Base-by-base conservation (phyloP, 2,888 invertebrate species). In the Chorisops tibialis region DNA sequence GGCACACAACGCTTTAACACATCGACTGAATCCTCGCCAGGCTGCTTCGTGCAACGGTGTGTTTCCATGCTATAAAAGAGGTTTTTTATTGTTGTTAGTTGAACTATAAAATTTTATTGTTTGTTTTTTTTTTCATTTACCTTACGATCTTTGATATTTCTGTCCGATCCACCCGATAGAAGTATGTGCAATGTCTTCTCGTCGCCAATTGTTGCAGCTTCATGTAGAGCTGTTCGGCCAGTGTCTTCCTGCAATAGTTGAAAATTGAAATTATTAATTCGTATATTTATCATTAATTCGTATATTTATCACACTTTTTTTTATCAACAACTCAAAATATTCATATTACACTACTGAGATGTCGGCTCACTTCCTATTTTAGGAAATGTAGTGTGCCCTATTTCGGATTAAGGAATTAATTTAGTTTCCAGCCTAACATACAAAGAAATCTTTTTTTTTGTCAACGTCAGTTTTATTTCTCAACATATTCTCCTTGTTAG, bases 31-130 rank as follows among this genome's bases (percentile, higher is more conserved):
- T 7, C 96, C 96, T 73, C 95, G 91, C 92, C 95, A 96, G 3
- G 96, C 88, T 11, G 96, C 93, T 77, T 96, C 96, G 79, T 97
- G 97, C 12, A 94, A 80, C 0, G 96, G 89, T 9, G 93, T 91
- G 81, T 97, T 96, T 65, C 95, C 96, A 79, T 95, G 92, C 91
- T 93, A 67, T 14, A 63, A 48, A 48, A 39, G 2, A 18, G 39
- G n/a, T n/a, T n/a, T n/a, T n/a, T n/a, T 43, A 37, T 35, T 35
- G 16, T 16, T 22, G 49, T n/a, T 49, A 50, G 30, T n/a, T 14
- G 38, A 22, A 4, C 3, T 12, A 54, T n/a, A 49, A 22, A 30
- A 30, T 30, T 30, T 7, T 30, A 30, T n/a, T 21, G 21, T 18
- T 16, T 47, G 5, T 30, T 24, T 49, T 11, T 35, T 24, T 2